Evolutionary conservation across 2,113 vertebrate species (phyloP).

Genomic region (Nymphicus hollandicus): DNA sequence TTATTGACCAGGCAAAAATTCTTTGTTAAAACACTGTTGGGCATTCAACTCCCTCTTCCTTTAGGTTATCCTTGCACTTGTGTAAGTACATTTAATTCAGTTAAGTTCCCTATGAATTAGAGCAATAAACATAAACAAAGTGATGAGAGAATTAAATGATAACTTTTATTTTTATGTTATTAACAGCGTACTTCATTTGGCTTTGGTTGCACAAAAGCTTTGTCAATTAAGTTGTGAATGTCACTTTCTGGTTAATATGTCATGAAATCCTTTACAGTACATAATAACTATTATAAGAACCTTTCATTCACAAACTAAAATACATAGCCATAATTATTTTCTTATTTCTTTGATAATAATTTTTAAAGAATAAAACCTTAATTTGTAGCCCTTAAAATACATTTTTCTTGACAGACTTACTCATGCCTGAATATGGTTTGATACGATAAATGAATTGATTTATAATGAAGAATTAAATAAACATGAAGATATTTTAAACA

Average conservation of each 20-base stretch:
- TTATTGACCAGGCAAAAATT: slow-evolving; percentile 1
- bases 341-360: neutral
- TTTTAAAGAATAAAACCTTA: neutral
- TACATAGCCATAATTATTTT: neutral
- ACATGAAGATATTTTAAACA: neutral
- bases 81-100: neutral
- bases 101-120: neutral
- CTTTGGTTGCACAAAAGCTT: neutral
- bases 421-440: neutral
- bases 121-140: neutral
- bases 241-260: neutral
- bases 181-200: neutral
- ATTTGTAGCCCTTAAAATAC: neutral
- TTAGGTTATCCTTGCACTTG: neutral
- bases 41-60: neutral
- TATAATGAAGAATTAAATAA: neutral
- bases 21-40: neutral
- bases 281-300: neutral
- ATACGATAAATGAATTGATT: neutral
- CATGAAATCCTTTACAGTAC: neutral
- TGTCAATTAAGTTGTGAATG: neutral
- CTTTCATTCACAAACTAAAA: neutral
- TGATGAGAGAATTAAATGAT: neutral
- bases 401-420: neutral
- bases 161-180: neutral